Base-by-base conservation (phyloP, 2,888 invertebrate genomes). In the Limnephilus rhombicus region DNA sequence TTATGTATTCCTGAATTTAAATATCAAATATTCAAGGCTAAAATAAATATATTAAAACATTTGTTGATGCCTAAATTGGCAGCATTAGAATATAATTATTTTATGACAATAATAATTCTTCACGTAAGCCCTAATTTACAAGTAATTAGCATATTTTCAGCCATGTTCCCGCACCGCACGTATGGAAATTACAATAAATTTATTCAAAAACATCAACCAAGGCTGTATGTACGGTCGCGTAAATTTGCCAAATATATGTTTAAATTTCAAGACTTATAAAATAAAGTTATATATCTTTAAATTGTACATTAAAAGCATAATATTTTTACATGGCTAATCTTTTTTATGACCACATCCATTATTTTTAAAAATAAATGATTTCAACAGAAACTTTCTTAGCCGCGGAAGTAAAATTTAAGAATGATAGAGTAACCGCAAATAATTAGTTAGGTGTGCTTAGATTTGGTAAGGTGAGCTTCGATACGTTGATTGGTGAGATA, bases 151-250 rank as follows among this genome's bases (percentile, higher is more conserved):
- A 86, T 49, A 86, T 86, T 86, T 86, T 86, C n/a, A 24, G 49
- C n/a, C 29, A 86, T 86, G 85, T 45, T 86, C 29, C 24, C 24
- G 29, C 86, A 45, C 86, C 86, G 45, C 86, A 86, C 86, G 86
- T 86, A 86, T 86, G 86, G 86, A 49, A 86, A 86, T 86, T 86
- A 86, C 31, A n/a, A 41, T 86, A 45, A 86, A 86, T 86, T 86
- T 86, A 86, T 86, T 86, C 86, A 86, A 29, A 86, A 86, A 86
- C 86, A 86, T 86, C 86, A 86, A 86, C 86, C n/a, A 49, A 86
- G n/a, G 45, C 45, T 45, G 49, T 45, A 45, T 7, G 86, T 86
- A 45, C 45, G 37, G 49, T 29, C 41, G 49, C 45, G 86, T 41
- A 86, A 86, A 86, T 86, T 86, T 29, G 86, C 29, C 37, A 86